These are phyloP conservation scores for Pachycephala philippinensis DNA, from an alignment of 2,113 vertebrate species.

Conservation along the genomic window DNA sequence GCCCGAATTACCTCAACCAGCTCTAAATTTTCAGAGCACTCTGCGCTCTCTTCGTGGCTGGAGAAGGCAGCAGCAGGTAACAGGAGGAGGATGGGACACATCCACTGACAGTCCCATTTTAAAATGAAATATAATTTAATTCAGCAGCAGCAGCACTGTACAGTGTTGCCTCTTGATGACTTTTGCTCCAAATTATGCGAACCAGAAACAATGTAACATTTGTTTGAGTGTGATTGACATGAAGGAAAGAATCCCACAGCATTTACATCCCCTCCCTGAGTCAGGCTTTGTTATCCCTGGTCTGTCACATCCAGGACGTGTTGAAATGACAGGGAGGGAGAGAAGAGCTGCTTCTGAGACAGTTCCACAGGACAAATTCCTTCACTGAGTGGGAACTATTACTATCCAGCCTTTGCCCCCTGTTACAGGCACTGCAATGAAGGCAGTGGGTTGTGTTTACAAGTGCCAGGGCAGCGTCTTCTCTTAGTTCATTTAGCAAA, in stretches of 20 bases:
- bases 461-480: neutral
- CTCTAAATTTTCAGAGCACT: neutral
- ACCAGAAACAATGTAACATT: neutral
- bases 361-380: neutral
- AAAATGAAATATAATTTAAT: neutral
- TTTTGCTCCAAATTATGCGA: neutral
- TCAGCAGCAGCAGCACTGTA: neutral
- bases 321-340: neutral
- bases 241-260: neutral
- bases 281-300: neutral
- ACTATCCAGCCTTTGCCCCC: neutral
- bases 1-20: neutral
- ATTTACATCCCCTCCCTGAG: neutral
- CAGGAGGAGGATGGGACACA: neutral
- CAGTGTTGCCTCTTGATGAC: neutral
- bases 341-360: neutral
- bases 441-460: neutral
- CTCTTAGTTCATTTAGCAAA: neutral
- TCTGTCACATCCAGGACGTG: neutral
- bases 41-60: rapidly evolving
- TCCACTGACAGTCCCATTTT: neutral
- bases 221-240: neutral
- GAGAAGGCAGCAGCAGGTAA: neutral
- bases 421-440: neutral
- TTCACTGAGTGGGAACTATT: neutral